Conservation (phyloP, 1,140 invertebrate species). For the Hyles vespertilio region DNA sequence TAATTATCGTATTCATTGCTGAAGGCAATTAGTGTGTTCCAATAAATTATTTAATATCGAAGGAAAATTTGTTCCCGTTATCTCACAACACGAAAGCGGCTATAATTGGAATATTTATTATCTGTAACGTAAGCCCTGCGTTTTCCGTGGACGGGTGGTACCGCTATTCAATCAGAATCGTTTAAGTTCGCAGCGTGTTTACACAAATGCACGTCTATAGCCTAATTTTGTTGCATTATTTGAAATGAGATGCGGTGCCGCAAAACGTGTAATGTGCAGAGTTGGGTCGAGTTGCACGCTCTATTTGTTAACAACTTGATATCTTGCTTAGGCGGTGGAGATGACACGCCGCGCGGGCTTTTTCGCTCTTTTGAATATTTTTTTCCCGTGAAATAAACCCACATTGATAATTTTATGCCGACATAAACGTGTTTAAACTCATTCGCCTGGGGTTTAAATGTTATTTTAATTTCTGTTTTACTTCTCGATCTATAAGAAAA, state of each 20-base stretch:
- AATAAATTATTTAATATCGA: no score
- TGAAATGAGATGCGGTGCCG: constrained; percentile 35
- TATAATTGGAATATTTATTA: constrained; percentile 6
- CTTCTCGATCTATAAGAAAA: no score
- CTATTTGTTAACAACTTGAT: constrained; percentile 36
- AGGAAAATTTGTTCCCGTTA: neutral
- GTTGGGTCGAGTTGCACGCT: constrained; percentile 42
- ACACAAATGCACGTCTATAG: constrained; percentile 50
- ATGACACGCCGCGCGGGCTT: no score
- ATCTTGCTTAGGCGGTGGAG: constrained; percentile 4
- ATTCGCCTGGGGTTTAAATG: no score
- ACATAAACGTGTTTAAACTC: no score
- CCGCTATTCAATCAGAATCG: constrained; percentile 56
- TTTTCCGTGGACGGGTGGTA: constrained; percentile 22
- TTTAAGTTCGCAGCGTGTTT: constrained; percentile 41
- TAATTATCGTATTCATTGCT: neutral
- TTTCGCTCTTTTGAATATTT: no score
- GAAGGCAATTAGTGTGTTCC: neutral
- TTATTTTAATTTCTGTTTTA: no score
- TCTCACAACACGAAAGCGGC: neutral
- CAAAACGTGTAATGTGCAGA: constrained; percentile 49
- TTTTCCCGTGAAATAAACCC: no score
- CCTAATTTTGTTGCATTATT: constrained; percentile 50
- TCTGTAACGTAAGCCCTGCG: constrained; percentile 25
- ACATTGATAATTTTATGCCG: no score